Base-by-base conservation (phyloP, 2,888 invertebrate genomes). In the Drosophila affinis region DNA sequence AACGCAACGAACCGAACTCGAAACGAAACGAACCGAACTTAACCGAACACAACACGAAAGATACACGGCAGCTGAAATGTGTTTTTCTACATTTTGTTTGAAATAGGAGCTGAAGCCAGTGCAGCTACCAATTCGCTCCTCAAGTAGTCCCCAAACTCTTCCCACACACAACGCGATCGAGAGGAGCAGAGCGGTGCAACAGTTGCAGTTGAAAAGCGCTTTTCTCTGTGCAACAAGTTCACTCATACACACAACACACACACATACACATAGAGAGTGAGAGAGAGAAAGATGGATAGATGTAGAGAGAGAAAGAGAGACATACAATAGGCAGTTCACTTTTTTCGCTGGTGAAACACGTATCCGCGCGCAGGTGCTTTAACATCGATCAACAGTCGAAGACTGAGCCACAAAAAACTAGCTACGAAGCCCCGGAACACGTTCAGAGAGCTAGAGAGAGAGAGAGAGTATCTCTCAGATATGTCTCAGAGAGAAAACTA, bases 41-140 rank as follows among this genome's bases (percentile, higher is more conserved):
- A 52, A 27, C 32, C 75, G 68, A 70, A 76, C 67, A 64, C 64
- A 74, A 59, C 72, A 72, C 75, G 70, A 70, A 79, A 79, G 79
- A 84, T 80, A 84, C 81, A 89, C 90, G 85, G 91, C 90, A 90
- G 90, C 91, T 90, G 87, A 88, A 90, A 89, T 90, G 91, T 91
- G 90, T 90, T 90, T 91, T 90, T 91, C 90, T 90, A 90, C 91
- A 91, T 91, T 90, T 89, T 90, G 90, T 91, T 90, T 90, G 91
- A 90, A 91, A 91, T 91, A 90, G 92, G 91, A 91, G 91, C 92
- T 91, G 91, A 91, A 91, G 91, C 91, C 91, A 91, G 91, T 91
- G 91, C 92, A 91, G 92, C 91, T 91, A 91, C 91, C 92, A 91
- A 90, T 91, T 91, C 91, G 91, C 91, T 91, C 91, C 91, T 91